A percentile compares a stretch with the other conserved stretches of the same genome.
Evolutionary conservation across 2,888 invertebrate genomes (phyloP).

Genomic region (Diarsia mendica): DNA sequence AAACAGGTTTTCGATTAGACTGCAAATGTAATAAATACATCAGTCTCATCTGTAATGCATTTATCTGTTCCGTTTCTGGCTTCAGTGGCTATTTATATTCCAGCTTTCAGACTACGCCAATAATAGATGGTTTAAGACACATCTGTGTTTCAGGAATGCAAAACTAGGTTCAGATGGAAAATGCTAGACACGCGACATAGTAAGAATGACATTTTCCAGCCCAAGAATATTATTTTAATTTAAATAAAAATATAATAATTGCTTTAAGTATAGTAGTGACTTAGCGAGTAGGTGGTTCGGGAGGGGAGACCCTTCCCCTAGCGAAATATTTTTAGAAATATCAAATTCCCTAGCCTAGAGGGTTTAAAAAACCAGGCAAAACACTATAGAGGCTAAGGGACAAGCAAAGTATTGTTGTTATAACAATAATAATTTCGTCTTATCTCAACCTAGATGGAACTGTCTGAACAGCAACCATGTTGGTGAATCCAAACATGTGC

Average conservation of each 20-base stretch:
- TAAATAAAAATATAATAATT: too few relatives aligned
- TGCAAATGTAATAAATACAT: background rate
- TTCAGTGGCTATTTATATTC: constrained; percentile 28
- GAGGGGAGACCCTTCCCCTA: background rate
- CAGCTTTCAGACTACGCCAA: constrained; percentile 16
- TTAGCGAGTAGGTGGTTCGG: background rate
- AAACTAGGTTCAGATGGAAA: background rate
- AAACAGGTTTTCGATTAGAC: constrained; percentile 1
- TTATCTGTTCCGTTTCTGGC: constrained; percentile 5
- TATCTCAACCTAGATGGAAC: background rate
- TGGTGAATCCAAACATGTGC: constrained; percentile 5
- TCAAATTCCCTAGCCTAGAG: background rate
- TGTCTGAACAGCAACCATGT: background rate
- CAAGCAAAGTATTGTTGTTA: background rate
- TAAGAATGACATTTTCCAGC: background rate
- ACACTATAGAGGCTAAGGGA: background rate
- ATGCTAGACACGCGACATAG: too few relatives aligned
- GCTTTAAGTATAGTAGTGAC: background rate
- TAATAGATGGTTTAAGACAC: constrained; percentile 38
- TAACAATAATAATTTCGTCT: background rate
- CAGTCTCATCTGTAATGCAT: background rate
- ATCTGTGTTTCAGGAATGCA: background rate
- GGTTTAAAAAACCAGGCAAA: background rate
- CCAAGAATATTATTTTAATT: background rate
- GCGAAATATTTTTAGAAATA: background rate